These are phyloP conservation scores for Thunnus thynnus DNA, from an alignment of 2,113 vertebrate species.

Conservation along the genomic window DNA sequence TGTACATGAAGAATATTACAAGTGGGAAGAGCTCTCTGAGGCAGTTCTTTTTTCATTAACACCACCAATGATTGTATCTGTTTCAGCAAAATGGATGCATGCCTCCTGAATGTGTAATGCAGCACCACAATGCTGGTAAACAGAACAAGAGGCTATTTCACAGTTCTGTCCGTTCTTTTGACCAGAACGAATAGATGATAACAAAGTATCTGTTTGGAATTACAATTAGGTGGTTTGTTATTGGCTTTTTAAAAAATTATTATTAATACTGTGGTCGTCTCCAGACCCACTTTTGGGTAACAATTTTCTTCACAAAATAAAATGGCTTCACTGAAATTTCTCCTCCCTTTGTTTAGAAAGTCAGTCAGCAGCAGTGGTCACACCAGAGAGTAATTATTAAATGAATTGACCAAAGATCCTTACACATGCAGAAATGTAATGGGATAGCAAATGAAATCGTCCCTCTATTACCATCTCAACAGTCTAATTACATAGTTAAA, in stretches of 20 bases:
- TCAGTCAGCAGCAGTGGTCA: conserved; percentile 48
- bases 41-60: conserved; percentile 79
- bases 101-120: conserved; percentile 75
- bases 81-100: conserved; percentile 76
- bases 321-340: conserved; percentile 45
- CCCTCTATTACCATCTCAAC: conserved; percentile 67
- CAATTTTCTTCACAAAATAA: conserved; percentile 49
- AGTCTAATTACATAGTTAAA: conserved; percentile 75
- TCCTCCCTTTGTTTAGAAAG: conserved; percentile 61
- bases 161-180: conserved; percentile 69
- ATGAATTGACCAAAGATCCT: conserved; percentile 78
- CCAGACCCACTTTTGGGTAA: conserved; percentile 26
- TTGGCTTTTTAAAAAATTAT: conserved; percentile 29
- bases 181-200: conserved; percentile 78
- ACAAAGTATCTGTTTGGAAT: conserved; percentile 75
- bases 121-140: conserved; percentile 68
- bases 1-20: conserved; percentile 79
- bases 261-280: not conserved
- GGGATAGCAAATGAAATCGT: conserved; percentile 76
- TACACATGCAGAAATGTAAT: conserved; percentile 74
- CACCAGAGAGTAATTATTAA: conserved; percentile 74
- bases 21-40: conserved; percentile 73
- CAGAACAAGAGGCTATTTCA: conserved; percentile 74
- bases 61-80: conserved; percentile 79
- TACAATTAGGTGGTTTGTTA: conserved; percentile 67